phyloP scores from a whole-genome alignment of 2,888 invertebrate genomes.

The Tenodera sinensis region DNA sequence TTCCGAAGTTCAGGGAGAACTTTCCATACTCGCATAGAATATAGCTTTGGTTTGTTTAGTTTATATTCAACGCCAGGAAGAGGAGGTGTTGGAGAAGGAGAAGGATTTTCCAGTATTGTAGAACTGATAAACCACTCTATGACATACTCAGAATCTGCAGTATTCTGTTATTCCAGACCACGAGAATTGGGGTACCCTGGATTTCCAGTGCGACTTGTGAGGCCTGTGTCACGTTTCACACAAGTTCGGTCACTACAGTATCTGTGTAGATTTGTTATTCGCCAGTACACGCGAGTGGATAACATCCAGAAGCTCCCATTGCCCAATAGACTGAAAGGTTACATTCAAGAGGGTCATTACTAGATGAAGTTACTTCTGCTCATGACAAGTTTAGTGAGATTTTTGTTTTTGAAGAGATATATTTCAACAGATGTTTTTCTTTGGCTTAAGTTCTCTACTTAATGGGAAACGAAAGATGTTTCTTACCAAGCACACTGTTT shows the following conservation, averaged over 20 bases:
- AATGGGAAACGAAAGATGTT: too few species aligned
- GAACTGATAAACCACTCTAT: slow-evolving; percentile 73
- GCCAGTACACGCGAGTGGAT: slow-evolving; percentile 62
- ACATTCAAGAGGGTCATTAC: slow-evolving; percentile 47
- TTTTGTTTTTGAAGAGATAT: not conserved
- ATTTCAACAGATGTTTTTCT: not conserved
- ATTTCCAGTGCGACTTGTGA: slow-evolving; percentile 68
- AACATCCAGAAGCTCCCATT: slow-evolving; percentile 68
- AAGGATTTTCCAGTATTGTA: slow-evolving; percentile 58
- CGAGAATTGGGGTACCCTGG: slow-evolving; percentile 63
- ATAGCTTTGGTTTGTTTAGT: slow-evolving; percentile 61
- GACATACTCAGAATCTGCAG: slow-evolving; percentile 63
- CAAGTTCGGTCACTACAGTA: slow-evolving; percentile 68
- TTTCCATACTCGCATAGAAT: slow-evolving; percentile 71
- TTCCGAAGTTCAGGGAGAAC: slow-evolving; percentile 67
- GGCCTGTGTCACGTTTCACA: slow-evolving; percentile 70
- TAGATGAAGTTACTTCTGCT: slow-evolving; percentile 23
- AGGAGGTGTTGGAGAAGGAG: slow-evolving; percentile 27
- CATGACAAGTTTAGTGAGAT: slow-evolving; percentile 21
- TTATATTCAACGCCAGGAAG: slow-evolving; percentile 49
- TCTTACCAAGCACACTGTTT: too few species aligned
- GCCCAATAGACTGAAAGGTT: slow-evolving; percentile 55
- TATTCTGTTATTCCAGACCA: slow-evolving; percentile 69
- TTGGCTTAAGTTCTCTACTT: too few species aligned
- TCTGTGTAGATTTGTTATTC: slow-evolving; percentile 69